Conservation (phyloP, 2,797 vertebrate genomes). For the Sciurus vulgaris region DNA sequence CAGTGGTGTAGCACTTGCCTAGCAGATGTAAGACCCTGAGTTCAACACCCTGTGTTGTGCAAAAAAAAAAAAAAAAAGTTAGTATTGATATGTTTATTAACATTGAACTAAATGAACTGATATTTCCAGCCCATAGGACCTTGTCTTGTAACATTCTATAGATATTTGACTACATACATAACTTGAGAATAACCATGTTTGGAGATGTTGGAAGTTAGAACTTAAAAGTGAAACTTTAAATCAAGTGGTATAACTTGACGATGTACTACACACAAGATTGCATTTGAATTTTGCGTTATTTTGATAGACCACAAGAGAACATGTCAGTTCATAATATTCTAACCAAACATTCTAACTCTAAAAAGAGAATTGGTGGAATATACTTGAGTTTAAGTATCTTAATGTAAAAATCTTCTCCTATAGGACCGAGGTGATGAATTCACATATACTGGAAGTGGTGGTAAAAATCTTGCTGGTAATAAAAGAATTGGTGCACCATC, state of each 20-base stretch:
- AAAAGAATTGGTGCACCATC: conserved; percentile 98
- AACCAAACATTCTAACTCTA: conserved; percentile 59
- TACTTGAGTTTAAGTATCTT: conserved; percentile 53
- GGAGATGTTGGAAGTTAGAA: conserved; percentile 28
- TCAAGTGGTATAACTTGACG: conserved; percentile 11
- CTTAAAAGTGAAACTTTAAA: conserved; percentile 51
- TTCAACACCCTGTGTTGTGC: no score
- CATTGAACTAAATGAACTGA: conserved; percentile 38
- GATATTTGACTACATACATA: not conserved
- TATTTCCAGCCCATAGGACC: not conserved
- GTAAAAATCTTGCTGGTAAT: conserved; percentile 99
- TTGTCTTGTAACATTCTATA: conserved; percentile 8
- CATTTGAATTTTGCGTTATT: conserved; percentile 59
- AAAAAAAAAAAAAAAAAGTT: not conserved
- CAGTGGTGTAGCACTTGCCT: no score
- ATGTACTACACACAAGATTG: not conserved
- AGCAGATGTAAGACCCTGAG: no score
- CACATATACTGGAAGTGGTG: conserved; percentile 99
- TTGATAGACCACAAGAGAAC: conserved; percentile 17
- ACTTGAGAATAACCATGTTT: not conserved
- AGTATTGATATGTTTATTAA: conserved; percentile 24
- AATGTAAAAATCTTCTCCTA: conserved; percentile 82
- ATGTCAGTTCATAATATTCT: not conserved
- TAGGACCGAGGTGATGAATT: conserved; percentile 99
- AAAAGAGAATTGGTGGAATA: conserved; percentile 61